Percentiles rank a stretch among this genome's conserved stretches.
Conservation (phyloP, 2,113 vertebrate species). For the Cheirogaleus medius region DNA sequence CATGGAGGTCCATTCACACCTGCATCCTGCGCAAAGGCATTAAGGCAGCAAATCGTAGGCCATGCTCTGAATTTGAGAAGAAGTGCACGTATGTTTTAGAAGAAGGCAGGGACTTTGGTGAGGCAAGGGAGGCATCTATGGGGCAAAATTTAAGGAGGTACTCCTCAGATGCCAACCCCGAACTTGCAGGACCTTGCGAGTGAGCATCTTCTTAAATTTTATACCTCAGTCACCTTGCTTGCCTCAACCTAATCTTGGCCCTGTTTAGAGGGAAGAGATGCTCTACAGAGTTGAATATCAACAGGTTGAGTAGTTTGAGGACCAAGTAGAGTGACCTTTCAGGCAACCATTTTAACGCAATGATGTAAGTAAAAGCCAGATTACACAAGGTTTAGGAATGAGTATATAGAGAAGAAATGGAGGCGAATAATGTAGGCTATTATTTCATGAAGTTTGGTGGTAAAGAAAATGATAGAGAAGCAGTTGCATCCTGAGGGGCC, state of each 20-base stretch:
- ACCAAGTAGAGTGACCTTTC: background rate
- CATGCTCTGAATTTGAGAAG: background rate
- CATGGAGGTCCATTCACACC: background rate
- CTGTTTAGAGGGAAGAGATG: background rate
- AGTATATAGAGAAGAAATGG: background rate
- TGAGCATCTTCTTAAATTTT: background rate
- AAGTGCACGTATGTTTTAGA: background rate
- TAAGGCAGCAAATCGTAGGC: background rate
- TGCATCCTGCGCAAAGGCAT: background rate
- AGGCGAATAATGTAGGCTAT: background rate
- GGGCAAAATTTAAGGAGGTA: background rate
- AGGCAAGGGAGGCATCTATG: background rate
- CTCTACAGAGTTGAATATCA: slow-evolving; percentile 10
- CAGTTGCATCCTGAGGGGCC: background rate
- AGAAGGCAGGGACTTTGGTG: background rate
- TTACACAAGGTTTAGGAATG: background rate
- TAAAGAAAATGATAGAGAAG: slow-evolving; percentile 1
- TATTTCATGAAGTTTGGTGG: background rate
- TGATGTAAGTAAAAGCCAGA: background rate
- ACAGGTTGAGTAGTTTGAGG: background rate
- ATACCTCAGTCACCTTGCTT: background rate
- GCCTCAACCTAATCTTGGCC: background rate
- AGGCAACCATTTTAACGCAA: background rate
- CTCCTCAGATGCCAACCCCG: background rate
- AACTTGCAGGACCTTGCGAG: background rate